These are phyloP conservation scores for Frankliniella intonsa DNA, from an alignment of 2,888 invertebrate species.

Conservation along the genomic window DNA sequence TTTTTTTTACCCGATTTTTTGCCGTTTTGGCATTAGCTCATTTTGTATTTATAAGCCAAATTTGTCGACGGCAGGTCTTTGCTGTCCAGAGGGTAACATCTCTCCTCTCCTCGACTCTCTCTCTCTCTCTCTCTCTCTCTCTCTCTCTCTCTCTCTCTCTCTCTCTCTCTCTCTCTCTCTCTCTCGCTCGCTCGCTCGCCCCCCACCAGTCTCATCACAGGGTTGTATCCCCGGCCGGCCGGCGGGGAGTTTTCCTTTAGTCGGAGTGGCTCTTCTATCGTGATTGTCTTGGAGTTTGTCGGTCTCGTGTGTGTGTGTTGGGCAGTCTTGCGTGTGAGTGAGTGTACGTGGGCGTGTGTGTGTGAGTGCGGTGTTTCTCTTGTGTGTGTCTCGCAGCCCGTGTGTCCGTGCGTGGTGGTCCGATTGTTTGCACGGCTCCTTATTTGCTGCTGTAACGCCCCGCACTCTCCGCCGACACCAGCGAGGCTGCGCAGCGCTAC, in stretches of 20 bases:
- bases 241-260: neutral
- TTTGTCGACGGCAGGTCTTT: too few species aligned
- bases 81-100: neutral
- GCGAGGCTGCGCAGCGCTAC: too few species aligned
- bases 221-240: neutral
- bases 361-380: neutral
- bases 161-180: neutral
- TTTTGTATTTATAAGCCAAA: too few species aligned
- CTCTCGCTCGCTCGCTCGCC: too few species aligned
- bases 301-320: neutral
- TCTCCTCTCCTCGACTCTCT: neutral
- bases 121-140: neutral
- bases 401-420: neutral
- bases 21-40: too few species aligned
- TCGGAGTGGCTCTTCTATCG: neutral
- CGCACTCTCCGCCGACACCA: neutral
- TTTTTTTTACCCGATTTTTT: too few species aligned
- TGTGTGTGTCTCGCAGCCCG: neutral
- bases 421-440: neutral
- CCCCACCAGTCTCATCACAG: too few species aligned
- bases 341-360: neutral
- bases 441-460: neutral
- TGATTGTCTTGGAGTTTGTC: slow-evolving; percentile 10
- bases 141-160: neutral
- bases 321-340: neutral